Evolutionary conservation across 2,888 invertebrate genomes (phyloP).

Genomic region (Thysanoteuthis rhombus): DNA sequence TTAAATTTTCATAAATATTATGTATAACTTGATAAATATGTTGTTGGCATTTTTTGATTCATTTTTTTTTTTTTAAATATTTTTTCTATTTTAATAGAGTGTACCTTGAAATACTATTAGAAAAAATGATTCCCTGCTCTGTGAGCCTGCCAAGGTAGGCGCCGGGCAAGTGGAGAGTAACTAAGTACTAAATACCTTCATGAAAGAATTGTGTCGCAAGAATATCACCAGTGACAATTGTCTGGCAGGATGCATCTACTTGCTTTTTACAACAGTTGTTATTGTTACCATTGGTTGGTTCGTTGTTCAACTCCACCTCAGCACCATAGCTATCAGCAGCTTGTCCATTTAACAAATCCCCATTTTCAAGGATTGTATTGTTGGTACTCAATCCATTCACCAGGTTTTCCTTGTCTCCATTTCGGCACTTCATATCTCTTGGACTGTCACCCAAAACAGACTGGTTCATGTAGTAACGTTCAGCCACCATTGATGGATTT

Average conservation of each 20-base stretch:
- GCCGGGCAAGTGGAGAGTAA: background rate
- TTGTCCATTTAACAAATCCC: conserved; percentile 24
- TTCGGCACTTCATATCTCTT: conserved; percentile 32
- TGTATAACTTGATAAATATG: background rate
- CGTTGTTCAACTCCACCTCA: conserved; percentile 22
- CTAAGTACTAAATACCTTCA: conserved; percentile 53
- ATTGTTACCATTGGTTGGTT: conserved; percentile 21
- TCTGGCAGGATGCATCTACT: conserved; percentile 61
- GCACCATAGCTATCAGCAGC: conserved; percentile 26
- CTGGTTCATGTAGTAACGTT: conserved; percentile 65
- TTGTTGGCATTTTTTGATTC: background rate
- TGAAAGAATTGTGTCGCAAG: conserved; percentile 67
- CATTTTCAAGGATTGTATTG: conserved; percentile 35
- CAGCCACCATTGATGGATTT: conserved; percentile 64
- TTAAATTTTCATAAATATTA: background rate
- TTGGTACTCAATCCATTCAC: conserved; percentile 25
- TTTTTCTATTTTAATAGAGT: background rate
- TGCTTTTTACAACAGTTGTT: conserved; percentile 39
- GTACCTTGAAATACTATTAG: background rate
- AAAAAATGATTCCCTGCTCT: background rate
- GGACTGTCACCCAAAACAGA: conserved; percentile 61
- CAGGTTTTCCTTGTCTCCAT: conserved; percentile 21
- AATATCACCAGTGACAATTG: conserved; percentile 67
- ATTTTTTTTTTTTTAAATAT: background rate
- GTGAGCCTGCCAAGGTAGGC: background rate